phyloP scores from a whole-genome alignment of 2,113 vertebrate species.

The Kryptolebias marmoratus region DNA sequence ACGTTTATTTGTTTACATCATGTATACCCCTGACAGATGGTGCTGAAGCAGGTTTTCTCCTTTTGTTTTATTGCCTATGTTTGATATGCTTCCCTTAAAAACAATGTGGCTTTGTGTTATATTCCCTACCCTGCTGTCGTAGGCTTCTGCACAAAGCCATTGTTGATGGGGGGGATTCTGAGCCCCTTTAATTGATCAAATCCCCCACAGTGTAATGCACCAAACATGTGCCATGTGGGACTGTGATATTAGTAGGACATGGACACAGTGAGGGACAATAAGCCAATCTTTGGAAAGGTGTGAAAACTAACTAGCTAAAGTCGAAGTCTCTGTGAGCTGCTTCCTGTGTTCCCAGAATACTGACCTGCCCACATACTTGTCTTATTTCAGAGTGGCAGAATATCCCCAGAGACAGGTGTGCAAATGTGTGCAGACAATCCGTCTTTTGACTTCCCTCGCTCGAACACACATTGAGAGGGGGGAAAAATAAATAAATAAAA shows the following conservation, averaged over 20 bases:
- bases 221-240: constrained; percentile 49
- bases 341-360: constrained; percentile 59
- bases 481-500: background rate
- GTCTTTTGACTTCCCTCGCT: constrained; percentile 31
- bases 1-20: constrained; percentile 59
- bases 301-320: constrained; percentile 33
- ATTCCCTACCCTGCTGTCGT: constrained; percentile 44
- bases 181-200: constrained; percentile 42
- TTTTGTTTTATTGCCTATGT: constrained; percentile 50
- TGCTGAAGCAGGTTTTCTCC: constrained; percentile 22
- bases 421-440: constrained; percentile 63
- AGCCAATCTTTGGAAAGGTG: constrained; percentile 29
- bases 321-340: constrained; percentile 61
- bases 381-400: constrained; percentile 66
- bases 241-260: constrained; percentile 39
- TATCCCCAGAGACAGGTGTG: constrained; percentile 69
- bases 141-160: constrained; percentile 38
- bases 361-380: constrained; percentile 68
- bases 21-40: constrained; percentile 37
- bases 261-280: constrained; percentile 20
- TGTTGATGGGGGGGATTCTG: constrained; percentile 31
- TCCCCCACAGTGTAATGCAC: constrained; percentile 43
- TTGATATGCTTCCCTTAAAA: constrained; percentile 62
- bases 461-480: background rate
- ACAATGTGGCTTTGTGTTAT: constrained; percentile 45